Evolutionary conservation across 2,888 invertebrate genomes (phyloP), one percentile per base, ranked within the genome.

Genomic region (Rhagium mordax): DNA sequence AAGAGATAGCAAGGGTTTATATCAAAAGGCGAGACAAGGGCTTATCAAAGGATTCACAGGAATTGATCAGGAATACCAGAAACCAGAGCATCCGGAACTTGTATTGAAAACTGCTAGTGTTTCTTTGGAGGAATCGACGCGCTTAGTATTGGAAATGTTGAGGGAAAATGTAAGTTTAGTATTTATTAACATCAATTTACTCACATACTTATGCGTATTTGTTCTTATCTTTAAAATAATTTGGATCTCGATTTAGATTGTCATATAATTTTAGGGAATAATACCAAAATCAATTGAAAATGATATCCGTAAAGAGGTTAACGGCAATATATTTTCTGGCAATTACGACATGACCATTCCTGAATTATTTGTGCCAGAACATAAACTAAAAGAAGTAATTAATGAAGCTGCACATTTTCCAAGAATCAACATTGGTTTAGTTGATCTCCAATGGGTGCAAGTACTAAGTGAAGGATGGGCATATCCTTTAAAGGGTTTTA

Each of bases 381-480:
- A 91, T 76, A 88, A 92, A 65, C 85, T 93, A 62, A 89, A 90
- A 68, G 91, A 91, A 55, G 92, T 93, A 3, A 87, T 90, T 27
- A 91, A 92, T 51, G 95, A 96, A 86, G 94, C 95, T 0, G 89
- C 90, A 15, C 88, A 90, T 6, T 89, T 97, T 61, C 94, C 93
- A 0, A 88, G 91, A 49, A 88, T 98, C n/a, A 91, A 95, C 10
- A 93, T 98, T 78, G 91, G 89, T 20, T 90, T 91, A 65, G 89
- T 98, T 20, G 98, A 98, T 87, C 88, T 97, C 61, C 98, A 99
- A 87, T 99, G 99, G 99, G 90, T 98, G 55, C 84, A 93, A 89
- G 94, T 99, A 0, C 71, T 82, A 7, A 93, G 97, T 0, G 99
- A 99, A 89, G 99, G 99, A 0, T 99, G 99, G 99, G 98, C 98